These are phyloP conservation scores for Alcis repandata DNA, from an alignment of 2,888 invertebrate genomes.

Conservation along the genomic window DNA sequence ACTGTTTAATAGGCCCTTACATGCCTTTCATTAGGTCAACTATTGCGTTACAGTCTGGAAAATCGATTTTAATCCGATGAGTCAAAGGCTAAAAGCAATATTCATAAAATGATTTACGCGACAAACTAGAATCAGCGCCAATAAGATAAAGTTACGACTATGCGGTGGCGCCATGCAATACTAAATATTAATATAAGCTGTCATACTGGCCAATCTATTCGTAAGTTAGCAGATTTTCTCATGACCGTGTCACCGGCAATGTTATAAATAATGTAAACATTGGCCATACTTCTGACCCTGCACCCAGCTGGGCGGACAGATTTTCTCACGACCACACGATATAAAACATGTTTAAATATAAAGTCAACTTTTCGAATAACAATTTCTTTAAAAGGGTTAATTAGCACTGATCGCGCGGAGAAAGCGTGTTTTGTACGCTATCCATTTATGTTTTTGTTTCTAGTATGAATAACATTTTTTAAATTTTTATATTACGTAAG, in stretches of 20 bases:
- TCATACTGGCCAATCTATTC: conserved; percentile 4
- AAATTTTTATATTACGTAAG: no score
- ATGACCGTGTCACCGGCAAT: conserved; percentile 5
- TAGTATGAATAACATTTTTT: no score
- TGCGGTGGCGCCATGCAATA: conserved; percentile 6
- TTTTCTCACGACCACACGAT: conserved; percentile 41
- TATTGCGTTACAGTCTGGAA: not conserved
- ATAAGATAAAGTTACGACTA: conserved; percentile 7
- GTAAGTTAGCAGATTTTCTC: conserved; percentile 5
- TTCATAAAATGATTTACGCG: conserved; percentile 8
- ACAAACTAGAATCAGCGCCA: conserved; percentile 5
- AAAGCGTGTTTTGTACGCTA: no score
- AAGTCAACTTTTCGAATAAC: conserved; percentile 12
- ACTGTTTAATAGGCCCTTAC: no score
- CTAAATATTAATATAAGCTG: not conserved
- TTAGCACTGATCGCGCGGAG: no score
- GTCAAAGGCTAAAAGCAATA: not conserved
- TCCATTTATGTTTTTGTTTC: no score
- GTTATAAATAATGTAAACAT: conserved; percentile 36
- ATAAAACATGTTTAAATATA: conserved; percentile 21
- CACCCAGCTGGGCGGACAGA: conserved; percentile 29
- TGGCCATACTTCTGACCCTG: conserved; percentile 31
- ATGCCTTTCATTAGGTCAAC: not conserved
- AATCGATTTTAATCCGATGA: not conserved
- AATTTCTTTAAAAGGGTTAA: not conserved